phyloP scores from a whole-genome alignment of 2,888 invertebrate genomes.

The Palloptera scutellata region DNA sequence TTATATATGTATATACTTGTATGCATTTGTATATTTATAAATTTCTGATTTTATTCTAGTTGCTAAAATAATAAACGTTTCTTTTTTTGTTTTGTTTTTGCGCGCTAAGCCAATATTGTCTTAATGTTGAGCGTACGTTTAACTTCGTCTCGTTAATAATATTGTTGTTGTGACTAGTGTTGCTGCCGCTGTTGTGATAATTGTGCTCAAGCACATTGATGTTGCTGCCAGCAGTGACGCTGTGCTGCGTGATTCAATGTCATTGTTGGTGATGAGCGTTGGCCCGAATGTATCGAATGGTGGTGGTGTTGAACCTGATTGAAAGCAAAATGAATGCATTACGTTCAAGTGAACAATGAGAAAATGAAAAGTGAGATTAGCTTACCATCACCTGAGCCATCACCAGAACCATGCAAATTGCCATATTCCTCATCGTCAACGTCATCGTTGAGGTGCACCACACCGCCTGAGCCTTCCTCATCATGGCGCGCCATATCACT shows the following conservation, averaged over 20 bases:
- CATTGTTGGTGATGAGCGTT: constrained; percentile 43
- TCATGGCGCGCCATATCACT: constrained; percentile 63
- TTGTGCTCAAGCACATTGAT: constrained; percentile 16
- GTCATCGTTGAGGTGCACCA: constrained; percentile 48
- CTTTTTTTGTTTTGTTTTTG: too few relatives aligned
- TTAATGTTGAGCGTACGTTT: constrained; percentile 6
- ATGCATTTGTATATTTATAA: constrained; percentile 3
- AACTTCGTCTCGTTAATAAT: constrained; percentile 39
- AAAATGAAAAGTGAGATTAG: background rate
- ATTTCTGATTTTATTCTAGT: background rate
- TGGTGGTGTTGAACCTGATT: constrained; percentile 47
- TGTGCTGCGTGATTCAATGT: constrained; percentile 39
- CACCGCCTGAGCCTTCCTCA: constrained; percentile 58
- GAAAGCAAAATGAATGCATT: background rate
- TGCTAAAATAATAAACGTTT: background rate
- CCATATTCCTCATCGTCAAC: constrained; percentile 61
- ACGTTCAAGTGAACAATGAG: background rate
- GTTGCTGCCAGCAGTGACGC: constrained; percentile 36
- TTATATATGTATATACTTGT: background rate
- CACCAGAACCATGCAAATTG: constrained; percentile 58
- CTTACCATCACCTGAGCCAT: constrained; percentile 61
- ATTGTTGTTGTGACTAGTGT: constrained; percentile 52
- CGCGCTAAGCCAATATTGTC: background rate
- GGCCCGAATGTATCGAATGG: constrained; percentile 48
- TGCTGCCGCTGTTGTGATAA: constrained; percentile 34